These are phyloP conservation scores for Parasteatoda tepidariorum DNA, from an alignment of 1,140 invertebrate genomes.

Conservation along the genomic window DNA sequence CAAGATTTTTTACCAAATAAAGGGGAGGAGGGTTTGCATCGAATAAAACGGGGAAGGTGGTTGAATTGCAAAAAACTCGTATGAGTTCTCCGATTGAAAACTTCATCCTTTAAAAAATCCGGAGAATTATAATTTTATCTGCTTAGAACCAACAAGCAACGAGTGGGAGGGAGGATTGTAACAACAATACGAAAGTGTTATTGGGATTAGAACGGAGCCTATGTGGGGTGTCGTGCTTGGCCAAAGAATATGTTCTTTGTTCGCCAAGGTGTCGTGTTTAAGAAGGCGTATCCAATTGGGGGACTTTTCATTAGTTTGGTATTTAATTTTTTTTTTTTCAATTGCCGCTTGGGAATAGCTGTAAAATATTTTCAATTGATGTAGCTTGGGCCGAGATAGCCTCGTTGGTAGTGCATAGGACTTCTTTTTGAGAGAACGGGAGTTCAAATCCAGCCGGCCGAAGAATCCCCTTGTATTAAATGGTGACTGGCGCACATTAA, in stretches of 20 bases:
- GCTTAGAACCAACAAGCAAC: slow-evolving; percentile 5
- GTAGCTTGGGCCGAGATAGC: too few species aligned
- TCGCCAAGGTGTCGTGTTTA: slow-evolving; percentile 19
- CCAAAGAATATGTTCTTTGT: too few species aligned
- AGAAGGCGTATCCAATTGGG: slow-evolving; percentile 41
- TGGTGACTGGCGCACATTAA: too few species aligned
- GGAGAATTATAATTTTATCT: slow-evolving; percentile 43
- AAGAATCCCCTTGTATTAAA: too few species aligned
- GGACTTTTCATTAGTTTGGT: slow-evolving; percentile 41
- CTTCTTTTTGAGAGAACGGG: too few species aligned
- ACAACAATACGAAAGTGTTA: background rate
- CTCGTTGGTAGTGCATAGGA: too few species aligned
- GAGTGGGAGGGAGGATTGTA: background rate
- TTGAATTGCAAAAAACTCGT: slow-evolving; percentile 31
- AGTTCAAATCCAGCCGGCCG: too few species aligned
- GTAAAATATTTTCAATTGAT: too few species aligned
- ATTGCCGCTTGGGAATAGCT: too few species aligned
- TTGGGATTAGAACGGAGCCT: background rate
- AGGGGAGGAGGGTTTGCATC: too few species aligned
- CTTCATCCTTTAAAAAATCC: slow-evolving; percentile 33
- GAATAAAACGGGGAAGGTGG: background rate
- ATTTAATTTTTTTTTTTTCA: slow-evolving; percentile 56
- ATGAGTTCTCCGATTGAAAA: slow-evolving; percentile 21
- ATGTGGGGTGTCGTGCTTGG: slow-evolving; percentile 10
- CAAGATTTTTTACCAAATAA: too few species aligned